phyloP scores from a whole-genome alignment of 2,113 vertebrate genomes.

The Fukomys damarensis region DNA sequence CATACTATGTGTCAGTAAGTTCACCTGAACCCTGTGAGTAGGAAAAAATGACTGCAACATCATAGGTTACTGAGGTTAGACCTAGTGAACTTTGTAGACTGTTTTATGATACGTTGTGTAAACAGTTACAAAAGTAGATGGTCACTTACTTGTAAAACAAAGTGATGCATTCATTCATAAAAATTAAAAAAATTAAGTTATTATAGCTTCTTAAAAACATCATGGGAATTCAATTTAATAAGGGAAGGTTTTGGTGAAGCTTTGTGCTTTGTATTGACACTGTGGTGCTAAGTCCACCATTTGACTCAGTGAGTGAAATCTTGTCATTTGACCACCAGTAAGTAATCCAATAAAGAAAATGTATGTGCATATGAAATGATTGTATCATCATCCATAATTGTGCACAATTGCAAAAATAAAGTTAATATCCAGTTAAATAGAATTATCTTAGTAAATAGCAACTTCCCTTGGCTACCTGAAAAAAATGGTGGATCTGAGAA shows the following conservation, averaged over 20 bases:
- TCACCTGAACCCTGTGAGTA: background rate
- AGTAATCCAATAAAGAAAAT: constrained; percentile 16
- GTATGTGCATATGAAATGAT: background rate
- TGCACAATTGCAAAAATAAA: constrained; percentile 17
- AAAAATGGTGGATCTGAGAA: background rate
- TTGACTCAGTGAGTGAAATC: constrained; percentile 36
- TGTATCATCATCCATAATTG: background rate
- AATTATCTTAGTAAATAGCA: background rate
- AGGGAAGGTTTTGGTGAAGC: background rate
- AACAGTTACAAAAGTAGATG: background rate
- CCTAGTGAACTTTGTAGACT: background rate
- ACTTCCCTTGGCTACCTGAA: background rate
- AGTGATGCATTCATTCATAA: background rate
- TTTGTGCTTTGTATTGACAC: background rate
- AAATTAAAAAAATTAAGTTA: background rate
- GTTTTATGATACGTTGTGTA: constrained; percentile 32
- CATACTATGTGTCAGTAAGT: background rate
- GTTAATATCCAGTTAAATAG: background rate
- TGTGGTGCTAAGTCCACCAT: background rate
- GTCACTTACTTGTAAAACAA: constrained; percentile 17
- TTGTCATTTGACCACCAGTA: background rate
- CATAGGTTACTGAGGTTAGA: constrained; percentile 22
- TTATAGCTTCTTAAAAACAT: constrained; percentile 9
- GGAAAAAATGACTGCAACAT: background rate
- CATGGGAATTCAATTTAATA: background rate